Percentiles rank a stretch among this genome's conserved stretches.
These are phyloP conservation scores for Hemiprocne comata DNA, from an alignment of 2,113 vertebrate genomes.

Conservation along the genomic window DNA sequence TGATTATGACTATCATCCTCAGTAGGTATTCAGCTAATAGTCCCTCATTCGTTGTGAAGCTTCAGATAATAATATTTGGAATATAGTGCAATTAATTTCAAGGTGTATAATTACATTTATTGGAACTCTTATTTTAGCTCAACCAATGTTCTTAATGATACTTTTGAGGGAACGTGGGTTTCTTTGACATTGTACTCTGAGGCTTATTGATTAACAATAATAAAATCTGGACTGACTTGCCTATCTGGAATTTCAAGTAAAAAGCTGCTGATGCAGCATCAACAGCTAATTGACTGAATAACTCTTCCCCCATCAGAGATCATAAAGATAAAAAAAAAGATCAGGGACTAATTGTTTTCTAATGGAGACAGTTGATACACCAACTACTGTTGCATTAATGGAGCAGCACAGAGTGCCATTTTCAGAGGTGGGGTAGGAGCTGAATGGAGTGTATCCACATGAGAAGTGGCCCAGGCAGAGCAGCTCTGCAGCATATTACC, in stretches of 20 bases:
- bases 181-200: not conserved
- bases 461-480: not conserved
- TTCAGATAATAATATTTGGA: conserved; percentile 1
- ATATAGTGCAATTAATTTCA: not conserved
- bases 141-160: not conserved
- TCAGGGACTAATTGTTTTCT: not conserved
- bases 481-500: rapidly evolving
- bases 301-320: not conserved
- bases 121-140: not conserved
- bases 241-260: not conserved
- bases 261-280: not conserved
- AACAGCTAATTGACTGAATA: not conserved
- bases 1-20: not conserved
- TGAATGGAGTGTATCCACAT: rapidly evolving
- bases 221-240: not conserved
- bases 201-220: not conserved
- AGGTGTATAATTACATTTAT: not conserved
- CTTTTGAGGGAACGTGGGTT: not conserved
- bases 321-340: not conserved
- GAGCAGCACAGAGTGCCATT: not conserved
- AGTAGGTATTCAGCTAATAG: not conserved
- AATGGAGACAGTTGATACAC: not conserved
- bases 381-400: not conserved
- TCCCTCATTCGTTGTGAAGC: not conserved
- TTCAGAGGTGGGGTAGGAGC: not conserved